Percentiles rank a stretch among this genome's conserved stretches.
These are phyloP conservation scores for Dorcus parallelipipedus DNA, from an alignment of 2,888 invertebrate species.

Conservation along the genomic window DNA sequence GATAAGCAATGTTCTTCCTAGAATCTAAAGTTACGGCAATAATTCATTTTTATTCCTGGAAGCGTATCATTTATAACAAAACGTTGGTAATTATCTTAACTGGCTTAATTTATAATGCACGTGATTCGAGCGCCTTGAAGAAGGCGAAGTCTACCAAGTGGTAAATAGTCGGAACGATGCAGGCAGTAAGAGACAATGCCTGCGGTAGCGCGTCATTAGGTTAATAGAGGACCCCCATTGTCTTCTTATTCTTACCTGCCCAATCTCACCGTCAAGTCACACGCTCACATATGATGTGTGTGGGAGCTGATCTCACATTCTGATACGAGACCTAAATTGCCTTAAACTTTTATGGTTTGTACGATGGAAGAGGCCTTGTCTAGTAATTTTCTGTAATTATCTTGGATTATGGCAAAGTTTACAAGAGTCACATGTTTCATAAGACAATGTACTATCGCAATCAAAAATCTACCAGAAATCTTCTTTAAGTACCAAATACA, in stretches of 20 bases:
- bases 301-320: slow-evolving; percentile 17
- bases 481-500: too few species aligned
- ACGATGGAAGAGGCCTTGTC: background rate
- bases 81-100: too few species aligned
- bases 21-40: too few species aligned
- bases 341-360: slow-evolving; percentile 13
- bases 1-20: too few species aligned
- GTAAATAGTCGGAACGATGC: too few species aligned
- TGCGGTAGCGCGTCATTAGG: slow-evolving; percentile 29
- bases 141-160: too few species aligned
- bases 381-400: slow-evolving; percentile 10
- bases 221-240: slow-evolving; percentile 29
- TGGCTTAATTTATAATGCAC: too few species aligned
- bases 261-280: slow-evolving; percentile 20
- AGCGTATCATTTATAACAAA: too few species aligned
- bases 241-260: slow-evolving; percentile 17
- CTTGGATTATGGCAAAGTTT: slow-evolving; percentile 10
- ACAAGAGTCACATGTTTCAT: slow-evolving; percentile 4
- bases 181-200: slow-evolving; percentile 19
- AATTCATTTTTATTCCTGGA: too few species aligned
- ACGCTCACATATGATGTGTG: slow-evolving; percentile 26
- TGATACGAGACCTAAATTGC: slow-evolving; percentile 18
- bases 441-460: background rate
- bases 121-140: too few species aligned
- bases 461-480: too few species aligned